These are phyloP conservation scores for Rotaria sp. DNA, from an alignment of 2,888 invertebrate species.

Conservation along the genomic window DNA sequence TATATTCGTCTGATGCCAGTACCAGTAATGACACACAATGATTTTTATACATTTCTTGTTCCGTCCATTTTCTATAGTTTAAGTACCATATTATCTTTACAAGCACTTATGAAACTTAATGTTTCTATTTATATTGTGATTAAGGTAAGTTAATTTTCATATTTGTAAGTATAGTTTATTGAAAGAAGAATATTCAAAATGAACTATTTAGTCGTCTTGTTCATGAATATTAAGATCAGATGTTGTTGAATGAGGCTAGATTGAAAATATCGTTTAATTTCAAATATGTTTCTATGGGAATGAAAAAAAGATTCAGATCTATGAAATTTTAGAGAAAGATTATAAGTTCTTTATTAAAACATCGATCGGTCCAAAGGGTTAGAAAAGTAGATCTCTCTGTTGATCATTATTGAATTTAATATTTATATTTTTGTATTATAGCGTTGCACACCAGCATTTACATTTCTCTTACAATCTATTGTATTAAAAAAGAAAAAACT, in stretches of 20 bases:
- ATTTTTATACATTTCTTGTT: neutral
- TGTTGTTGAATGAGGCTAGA: too few relatives aligned
- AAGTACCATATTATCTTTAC: neutral
- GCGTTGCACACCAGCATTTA: neutral
- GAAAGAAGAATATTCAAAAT: too few relatives aligned
- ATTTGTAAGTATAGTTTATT: neutral
- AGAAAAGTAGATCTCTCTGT: too few relatives aligned
- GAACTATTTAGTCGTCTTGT: too few relatives aligned
- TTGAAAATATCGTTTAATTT: too few relatives aligned
- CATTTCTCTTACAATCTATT: neutral
- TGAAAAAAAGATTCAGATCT: too few relatives aligned
- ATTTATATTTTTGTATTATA: neutral
- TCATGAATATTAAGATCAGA: too few relatives aligned
- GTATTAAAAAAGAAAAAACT: neutral
- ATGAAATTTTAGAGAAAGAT: too few relatives aligned
- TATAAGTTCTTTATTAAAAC: too few relatives aligned
- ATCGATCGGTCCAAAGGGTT: too few relatives aligned
- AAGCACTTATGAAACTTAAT: constrained; percentile 1
- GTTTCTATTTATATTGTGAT: neutral
- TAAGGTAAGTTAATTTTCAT: neutral
- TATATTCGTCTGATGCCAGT: neutral
- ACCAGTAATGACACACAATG: neutral
- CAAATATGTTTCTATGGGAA: too few relatives aligned
- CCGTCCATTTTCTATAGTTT: constrained; percentile 3
- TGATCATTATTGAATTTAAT: too few relatives aligned